Base-by-base conservation (phyloP, 1,140 invertebrate genomes). In the Zaprionus africanus region DNA sequence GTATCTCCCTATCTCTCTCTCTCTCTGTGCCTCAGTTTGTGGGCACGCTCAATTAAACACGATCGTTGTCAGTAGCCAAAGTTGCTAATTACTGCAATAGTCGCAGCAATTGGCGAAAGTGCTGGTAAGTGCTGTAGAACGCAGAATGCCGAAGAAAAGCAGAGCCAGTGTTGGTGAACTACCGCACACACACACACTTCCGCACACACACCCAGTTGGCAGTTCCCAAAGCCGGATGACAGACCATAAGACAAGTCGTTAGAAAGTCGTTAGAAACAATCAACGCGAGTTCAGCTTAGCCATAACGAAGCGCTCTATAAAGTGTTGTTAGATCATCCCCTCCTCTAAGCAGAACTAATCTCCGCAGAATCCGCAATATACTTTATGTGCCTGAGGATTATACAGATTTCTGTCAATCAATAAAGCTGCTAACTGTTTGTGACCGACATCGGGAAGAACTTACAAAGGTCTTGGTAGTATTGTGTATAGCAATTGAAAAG, bases 41-140 rank as follows among this genome's bases (percentile, higher is more conserved):
- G 53, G 34, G 34, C 81, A 83, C 76, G 90, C 70, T 91, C 90
- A 91, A 91, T 91, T 91, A 91, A 91, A 91, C 90, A 88, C 76
- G 82, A 81, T 85, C 76, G 79, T 77, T 90, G 84, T 68, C 72
- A 70, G 76, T 66, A 62, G 71, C 65, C 68, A 73, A 82, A 81
- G 76, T 76, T 81, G 84, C 84, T 88, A 87, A 87, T 87, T 88
- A 81, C 63, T 64, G 67, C 34, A 71, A 71, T 60, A 71, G 43
- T 43, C 36, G 43, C 57, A 38, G 31, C 56, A 60, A 68, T 68
- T 63, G 64, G 53, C 72, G 31, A 78, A 75, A 59, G 63, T 53
- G 73, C 43, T 49, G 12, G 38, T 28, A 58, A 63, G 59, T 49
- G 53, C 15, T 57, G 36, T 34, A 19, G 49, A 54, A 34, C 11